Conservation (phyloP, 2,888 invertebrate genomes). For the Leptura quadrifasciata region DNA sequence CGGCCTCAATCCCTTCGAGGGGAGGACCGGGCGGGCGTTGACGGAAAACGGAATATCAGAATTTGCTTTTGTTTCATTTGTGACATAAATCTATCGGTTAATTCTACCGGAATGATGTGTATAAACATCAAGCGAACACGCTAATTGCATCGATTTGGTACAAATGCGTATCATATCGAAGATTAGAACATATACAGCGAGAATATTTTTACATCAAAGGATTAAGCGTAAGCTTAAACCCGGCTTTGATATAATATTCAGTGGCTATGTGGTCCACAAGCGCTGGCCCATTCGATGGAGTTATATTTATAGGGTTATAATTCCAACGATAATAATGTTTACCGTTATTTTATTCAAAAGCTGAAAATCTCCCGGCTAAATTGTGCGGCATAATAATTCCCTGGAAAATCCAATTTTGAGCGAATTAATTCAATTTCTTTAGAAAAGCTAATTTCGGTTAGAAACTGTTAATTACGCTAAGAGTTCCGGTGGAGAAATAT, state of each 20-base stretch:
- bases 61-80: constrained; percentile 40
- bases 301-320: constrained; percentile 43
- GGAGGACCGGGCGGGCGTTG: constrained; percentile 13
- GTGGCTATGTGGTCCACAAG: constrained; percentile 35
- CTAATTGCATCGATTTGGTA: constrained; percentile 24
- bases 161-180: constrained; percentile 24
- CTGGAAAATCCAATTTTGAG: constrained; percentile 41
- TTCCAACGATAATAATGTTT: constrained; percentile 43
- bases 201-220: constrained; percentile 13
- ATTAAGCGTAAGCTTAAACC: constrained; percentile 10
- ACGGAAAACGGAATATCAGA: constrained; percentile 34
- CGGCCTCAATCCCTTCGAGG: constrained; percentile 29
- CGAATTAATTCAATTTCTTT: constrained; percentile 42
- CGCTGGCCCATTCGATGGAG: constrained; percentile 43
- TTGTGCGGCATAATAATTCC: constrained; percentile 36
- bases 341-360: constrained; percentile 40
- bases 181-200: constrained; percentile 8
- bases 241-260: constrained; percentile 39
- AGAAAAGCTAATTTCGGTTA: constrained; percentile 17
- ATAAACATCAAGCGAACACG: constrained; percentile 17
- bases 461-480: constrained; percentile 22
- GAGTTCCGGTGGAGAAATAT: constrained; percentile 24
- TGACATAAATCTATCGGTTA: constrained; percentile 30
- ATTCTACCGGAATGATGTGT: constrained; percentile 31
- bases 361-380: constrained; percentile 34